Evolutionary conservation across 2,797 vertebrate genomes (phyloP).

Genomic region (Euphonia xanthogaster): DNA sequence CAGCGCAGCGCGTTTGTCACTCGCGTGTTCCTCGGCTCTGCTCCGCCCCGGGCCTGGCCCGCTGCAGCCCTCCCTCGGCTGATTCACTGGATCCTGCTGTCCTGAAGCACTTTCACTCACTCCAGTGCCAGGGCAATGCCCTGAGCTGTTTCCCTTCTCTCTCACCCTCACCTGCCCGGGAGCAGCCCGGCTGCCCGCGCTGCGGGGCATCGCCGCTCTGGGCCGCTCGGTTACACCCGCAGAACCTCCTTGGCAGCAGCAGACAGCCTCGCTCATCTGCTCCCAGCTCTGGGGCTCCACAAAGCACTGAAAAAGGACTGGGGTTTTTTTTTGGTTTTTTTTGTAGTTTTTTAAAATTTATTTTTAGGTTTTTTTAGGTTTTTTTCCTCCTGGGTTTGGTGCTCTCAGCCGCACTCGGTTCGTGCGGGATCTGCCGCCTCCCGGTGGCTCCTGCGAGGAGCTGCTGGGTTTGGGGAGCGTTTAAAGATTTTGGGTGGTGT

Average conservation of each 20-base stretch:
- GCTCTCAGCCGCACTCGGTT: fast-evolving
- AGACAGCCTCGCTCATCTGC: background rate
- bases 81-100: fast-evolving
- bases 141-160: background rate
- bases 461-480: background rate
- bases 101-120: no score
- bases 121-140: fast-evolving
- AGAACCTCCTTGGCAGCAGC: background rate
- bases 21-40: fast-evolving
- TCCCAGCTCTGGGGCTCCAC: background rate
- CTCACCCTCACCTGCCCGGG: fast-evolving
- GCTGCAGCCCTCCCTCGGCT: background rate
- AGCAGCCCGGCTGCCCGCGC: fast-evolving
- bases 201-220: fast-evolving
- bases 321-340: no score
- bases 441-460: background rate
- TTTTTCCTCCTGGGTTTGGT: background rate
- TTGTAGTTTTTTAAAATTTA: no score
- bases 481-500: background rate
- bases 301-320: background rate
- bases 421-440: background rate
- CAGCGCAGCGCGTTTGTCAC: fast-evolving
- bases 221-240: fast-evolving
- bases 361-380: no score
- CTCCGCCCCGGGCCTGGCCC: background rate